Evolutionary conservation across 1,140 invertebrate genomes (phyloP), one percentile per base, ranked within the genome.

Genomic region (Radopholus similis): DNA sequence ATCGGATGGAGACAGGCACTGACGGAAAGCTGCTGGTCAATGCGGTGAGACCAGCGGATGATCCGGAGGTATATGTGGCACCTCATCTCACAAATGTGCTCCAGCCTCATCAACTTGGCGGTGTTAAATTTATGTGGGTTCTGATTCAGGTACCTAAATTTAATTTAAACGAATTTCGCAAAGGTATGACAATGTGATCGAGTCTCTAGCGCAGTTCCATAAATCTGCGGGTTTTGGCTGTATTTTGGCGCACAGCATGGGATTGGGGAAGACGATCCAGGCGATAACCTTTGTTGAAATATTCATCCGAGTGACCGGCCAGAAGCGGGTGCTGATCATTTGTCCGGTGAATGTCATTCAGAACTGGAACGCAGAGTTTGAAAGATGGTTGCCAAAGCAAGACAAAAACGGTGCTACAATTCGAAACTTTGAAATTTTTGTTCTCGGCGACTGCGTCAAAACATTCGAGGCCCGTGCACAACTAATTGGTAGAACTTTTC

Each of bases 281-380:
- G 90, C 96, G 49, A 90, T 96, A 32, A 91, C 91, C 72, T 97
- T 97, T 85, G 91, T 90, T 81, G 93, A 97, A 84, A 90, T 97
- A 70, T 96, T 97, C 68, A 70, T 97, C 72, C 86, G 92, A 56
- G 89, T 91, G 79, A 95, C 93, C 0, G 87, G 87, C n/a, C 90
- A 90, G 5, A 91, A 89, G 80, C 90, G 89, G 35, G 91, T 97
- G 3, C 84, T 98, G 8, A 92, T 93, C 78, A 96, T 99, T 72
- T 95, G 97, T 87, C 95, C 95, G 0, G 96, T 98, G 60, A 99
- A 99, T 85, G 97, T 95, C 1, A 85, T 98, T 58, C 94, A 98
- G 85, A 98, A 99, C 86, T 98, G 95, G 95, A 84, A 93, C 67
- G 89, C 90, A 2, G 95, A 99, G 83, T 97, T 95, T 80, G 95